phyloP scores from a whole-genome alignment of 2,113 vertebrate genomes.

The Grantiella picta region DNA sequence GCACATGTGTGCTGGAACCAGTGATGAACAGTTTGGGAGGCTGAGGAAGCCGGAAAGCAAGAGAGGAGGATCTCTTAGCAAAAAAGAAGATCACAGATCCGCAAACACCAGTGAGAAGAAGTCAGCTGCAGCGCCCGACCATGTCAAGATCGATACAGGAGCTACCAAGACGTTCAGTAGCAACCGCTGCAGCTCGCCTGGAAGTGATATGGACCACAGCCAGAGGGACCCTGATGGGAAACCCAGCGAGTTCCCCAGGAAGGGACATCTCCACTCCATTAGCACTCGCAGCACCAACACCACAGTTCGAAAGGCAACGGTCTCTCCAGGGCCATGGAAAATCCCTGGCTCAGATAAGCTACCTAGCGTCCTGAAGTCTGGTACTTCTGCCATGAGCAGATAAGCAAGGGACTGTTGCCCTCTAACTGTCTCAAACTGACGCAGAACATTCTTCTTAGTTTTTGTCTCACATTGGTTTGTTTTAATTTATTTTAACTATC shows the following conservation, averaged over 20 bases:
- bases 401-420: slow-evolving; percentile 73
- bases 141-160: slow-evolving; percentile 70
- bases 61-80: slow-evolving; percentile 79
- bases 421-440: slow-evolving; percentile 66
- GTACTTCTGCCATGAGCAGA: slow-evolving; percentile 90
- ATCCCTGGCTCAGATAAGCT: slow-evolving; percentile 95
- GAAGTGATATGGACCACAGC: slow-evolving; percentile 69
- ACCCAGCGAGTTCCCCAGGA: slow-evolving; percentile 69
- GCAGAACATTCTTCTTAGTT: slow-evolving; percentile 69
- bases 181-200: slow-evolving; percentile 68
- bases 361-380: slow-evolving; percentile 84
- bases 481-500: slow-evolving; percentile 95
- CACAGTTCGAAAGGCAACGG: slow-evolving; percentile 83
- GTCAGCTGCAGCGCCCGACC: slow-evolving; percentile 61
- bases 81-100: slow-evolving; percentile 66
- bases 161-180: slow-evolving; percentile 66
- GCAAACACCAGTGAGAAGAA: slow-evolving; percentile 72
- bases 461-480: slow-evolving; percentile 82
- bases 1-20: slow-evolving; percentile 60
- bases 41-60: slow-evolving; percentile 73
- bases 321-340: slow-evolving; percentile 96
- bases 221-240: slow-evolving; percentile 76
- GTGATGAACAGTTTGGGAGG: slow-evolving; percentile 69
- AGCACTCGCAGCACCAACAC: slow-evolving; percentile 70
- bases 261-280: slow-evolving; percentile 75